Percentiles rank a stretch among this genome's conserved stretches.
Conservation (phyloP, 2,888 invertebrate species). For the Neoascia interrupta region DNA sequence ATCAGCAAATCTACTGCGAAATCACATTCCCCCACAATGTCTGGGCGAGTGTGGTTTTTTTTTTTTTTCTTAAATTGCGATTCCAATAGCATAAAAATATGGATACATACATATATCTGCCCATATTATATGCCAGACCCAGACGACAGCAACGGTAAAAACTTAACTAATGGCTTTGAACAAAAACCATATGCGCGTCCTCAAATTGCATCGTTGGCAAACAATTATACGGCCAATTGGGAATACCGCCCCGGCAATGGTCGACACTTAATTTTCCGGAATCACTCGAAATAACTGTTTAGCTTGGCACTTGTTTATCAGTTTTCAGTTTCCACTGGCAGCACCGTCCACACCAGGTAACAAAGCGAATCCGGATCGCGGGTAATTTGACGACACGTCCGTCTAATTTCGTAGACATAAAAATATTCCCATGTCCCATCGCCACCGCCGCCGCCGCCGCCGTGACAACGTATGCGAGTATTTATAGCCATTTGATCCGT, state of each 20-base stretch:
- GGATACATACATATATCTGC: not conserved
- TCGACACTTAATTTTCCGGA: slow-evolving; percentile 59
- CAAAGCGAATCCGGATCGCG: slow-evolving; percentile 9
- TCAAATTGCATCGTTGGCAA: slow-evolving; percentile 46
- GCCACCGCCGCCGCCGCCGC: not conserved
- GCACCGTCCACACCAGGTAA: slow-evolving; percentile 17
- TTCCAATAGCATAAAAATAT: too few relatives aligned
- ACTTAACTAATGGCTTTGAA: slow-evolving; percentile 22
- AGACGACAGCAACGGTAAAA: too few relatives aligned
- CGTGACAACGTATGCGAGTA: slow-evolving; percentile 8
- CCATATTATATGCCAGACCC: too few relatives aligned
- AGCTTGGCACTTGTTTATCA: slow-evolving; percentile 56
- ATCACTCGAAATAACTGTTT: slow-evolving; percentile 52
- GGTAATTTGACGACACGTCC: slow-evolving; percentile 50
- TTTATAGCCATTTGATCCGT: slow-evolving; percentile 62
- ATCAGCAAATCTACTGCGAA: too few relatives aligned
- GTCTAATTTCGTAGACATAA: slow-evolving; percentile 10
- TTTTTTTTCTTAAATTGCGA: too few relatives aligned
- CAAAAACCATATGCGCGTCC: slow-evolving; percentile 11
- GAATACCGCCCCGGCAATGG: not conserved
- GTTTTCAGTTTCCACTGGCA: slow-evolving; percentile 8
- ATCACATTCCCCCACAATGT: too few relatives aligned
- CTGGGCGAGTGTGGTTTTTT: too few relatives aligned
- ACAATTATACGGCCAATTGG: slow-evolving; percentile 57
- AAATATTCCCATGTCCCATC: slow-evolving; percentile 47